These are phyloP conservation scores for Drosophila yakuba DNA, from an alignment of 1,140 invertebrate species.

Conservation along the genomic window DNA sequence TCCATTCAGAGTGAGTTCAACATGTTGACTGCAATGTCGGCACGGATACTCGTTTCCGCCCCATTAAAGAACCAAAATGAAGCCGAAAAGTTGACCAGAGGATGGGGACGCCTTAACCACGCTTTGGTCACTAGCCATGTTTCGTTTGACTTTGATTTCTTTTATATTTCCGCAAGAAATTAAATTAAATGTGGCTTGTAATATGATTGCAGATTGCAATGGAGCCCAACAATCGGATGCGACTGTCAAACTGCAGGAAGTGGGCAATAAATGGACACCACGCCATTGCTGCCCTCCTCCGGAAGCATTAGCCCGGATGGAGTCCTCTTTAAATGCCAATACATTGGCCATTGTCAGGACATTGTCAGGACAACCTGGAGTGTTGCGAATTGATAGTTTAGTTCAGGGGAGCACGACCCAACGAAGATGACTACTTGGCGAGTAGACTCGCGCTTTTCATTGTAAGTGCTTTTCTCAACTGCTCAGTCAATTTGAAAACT, in stretches of 20 bases:
- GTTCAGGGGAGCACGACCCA: constrained; percentile 4
- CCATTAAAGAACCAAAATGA: constrained; percentile 51
- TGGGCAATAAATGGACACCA: constrained; percentile 63
- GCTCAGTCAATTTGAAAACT: constrained; percentile 48
- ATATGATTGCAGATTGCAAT: constrained; percentile 80
- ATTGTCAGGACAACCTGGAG: constrained; percentile 12
- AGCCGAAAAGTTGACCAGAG: constrained; percentile 29
- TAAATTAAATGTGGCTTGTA: constrained; percentile 80
- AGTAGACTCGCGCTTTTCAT: constrained; percentile 53
- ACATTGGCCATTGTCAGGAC: constrained; percentile 14
- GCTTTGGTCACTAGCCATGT: constrained; percentile 8
- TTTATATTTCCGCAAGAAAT: constrained; percentile 76
- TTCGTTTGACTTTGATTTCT: constrained; percentile 50
- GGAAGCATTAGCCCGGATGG: constrained; percentile 58
- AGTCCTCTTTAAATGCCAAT: constrained; percentile 19
- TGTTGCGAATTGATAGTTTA: not conserved
- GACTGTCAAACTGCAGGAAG: constrained; percentile 72
- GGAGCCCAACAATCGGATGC: constrained; percentile 59
- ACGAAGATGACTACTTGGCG: constrained; percentile 47
- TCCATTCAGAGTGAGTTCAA: constrained; percentile 19
- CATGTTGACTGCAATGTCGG: constrained; percentile 4
- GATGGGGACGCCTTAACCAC: not conserved
- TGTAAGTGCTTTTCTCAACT: constrained; percentile 60
- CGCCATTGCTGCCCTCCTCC: constrained; percentile 14
- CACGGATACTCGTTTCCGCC: constrained; percentile 48